phyloP scores from a whole-genome alignment of 1,140 invertebrate species.

The Anastrepha ludens region DNA sequence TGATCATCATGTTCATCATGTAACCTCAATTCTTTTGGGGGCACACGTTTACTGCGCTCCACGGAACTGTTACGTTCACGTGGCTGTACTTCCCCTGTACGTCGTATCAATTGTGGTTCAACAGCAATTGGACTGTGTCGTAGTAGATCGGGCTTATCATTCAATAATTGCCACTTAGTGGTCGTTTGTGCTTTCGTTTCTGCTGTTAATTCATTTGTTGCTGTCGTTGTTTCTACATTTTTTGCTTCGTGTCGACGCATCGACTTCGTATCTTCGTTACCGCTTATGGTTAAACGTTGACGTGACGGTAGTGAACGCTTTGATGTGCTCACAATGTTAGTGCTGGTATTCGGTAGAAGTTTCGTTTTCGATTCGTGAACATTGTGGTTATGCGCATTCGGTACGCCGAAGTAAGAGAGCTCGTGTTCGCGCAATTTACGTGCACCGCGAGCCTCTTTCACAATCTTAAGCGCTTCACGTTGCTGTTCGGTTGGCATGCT shows the following conservation, averaged over 20 bases:
- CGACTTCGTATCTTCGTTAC: conserved; percentile 54
- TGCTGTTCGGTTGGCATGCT: conserved; percentile 53
- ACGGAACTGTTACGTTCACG: conserved; percentile 6
- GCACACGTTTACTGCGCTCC: conserved; percentile 11
- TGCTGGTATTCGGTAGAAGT: conserved; percentile 7
- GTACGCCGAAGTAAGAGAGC: conserved; percentile 74
- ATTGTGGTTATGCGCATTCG: conserved; percentile 52
- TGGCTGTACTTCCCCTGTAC: conserved; percentile 40
- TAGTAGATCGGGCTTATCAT: conserved; percentile 71
- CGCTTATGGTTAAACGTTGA: conserved; percentile 54
- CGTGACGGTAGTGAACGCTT: conserved; percentile 64
- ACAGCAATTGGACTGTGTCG: conserved; percentile 64
- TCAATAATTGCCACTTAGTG: conserved; percentile 68
- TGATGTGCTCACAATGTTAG: conserved; percentile 22
- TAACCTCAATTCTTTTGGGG: neutral
- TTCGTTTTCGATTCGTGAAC: conserved; percentile 51
- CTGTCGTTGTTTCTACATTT: conserved; percentile 7
- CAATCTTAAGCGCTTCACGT: conserved; percentile 66
- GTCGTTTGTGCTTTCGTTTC: neutral
- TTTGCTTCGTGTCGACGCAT: conserved; percentile 48
- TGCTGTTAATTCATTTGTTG: neutral
- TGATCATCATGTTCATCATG: neutral
- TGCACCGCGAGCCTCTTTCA: conserved; percentile 72
- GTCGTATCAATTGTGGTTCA: conserved; percentile 53
- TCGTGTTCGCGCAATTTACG: conserved; percentile 74